phyloP scores from a whole-genome alignment of 2,888 invertebrate genomes.

The Dioctria linearis region DNA sequence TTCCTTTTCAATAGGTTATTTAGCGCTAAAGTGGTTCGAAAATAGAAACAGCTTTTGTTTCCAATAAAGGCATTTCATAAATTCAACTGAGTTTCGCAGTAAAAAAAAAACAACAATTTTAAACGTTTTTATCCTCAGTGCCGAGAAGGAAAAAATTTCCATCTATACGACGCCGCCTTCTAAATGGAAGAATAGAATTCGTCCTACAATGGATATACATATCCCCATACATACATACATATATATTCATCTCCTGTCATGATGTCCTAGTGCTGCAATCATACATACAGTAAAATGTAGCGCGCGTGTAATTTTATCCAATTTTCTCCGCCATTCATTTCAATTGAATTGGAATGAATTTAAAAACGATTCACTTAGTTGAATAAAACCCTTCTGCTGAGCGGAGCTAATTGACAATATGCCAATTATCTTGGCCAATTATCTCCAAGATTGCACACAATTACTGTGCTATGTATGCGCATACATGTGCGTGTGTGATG shows the following conservation, averaged over 20 bases:
- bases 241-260: background rate
- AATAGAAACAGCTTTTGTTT: too few relatives aligned
- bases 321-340: conserved; percentile 52
- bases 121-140: background rate
- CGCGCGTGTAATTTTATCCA: conserved; percentile 53
- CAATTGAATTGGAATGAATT: conserved; percentile 54
- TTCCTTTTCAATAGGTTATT: too few relatives aligned
- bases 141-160: background rate
- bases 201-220: background rate
- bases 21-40: too few relatives aligned
- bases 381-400: conserved; percentile 50
- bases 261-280: conserved; percentile 22
- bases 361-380: conserved; percentile 55
- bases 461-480: conserved; percentile 53
- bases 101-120: background rate
- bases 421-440: conserved; percentile 65
- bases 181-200: background rate
- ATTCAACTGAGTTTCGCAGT: background rate
- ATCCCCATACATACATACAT: too few relatives aligned
- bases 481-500: background rate
- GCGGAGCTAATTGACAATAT: conserved; percentile 63
- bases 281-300: conserved; percentile 34
- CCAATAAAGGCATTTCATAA: background rate
- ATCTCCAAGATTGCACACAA: conserved; percentile 63
- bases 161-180: background rate